Evolutionary conservation across 2,113 vertebrate genomes (phyloP).

Genomic region (Delphinus delphis): DNA sequence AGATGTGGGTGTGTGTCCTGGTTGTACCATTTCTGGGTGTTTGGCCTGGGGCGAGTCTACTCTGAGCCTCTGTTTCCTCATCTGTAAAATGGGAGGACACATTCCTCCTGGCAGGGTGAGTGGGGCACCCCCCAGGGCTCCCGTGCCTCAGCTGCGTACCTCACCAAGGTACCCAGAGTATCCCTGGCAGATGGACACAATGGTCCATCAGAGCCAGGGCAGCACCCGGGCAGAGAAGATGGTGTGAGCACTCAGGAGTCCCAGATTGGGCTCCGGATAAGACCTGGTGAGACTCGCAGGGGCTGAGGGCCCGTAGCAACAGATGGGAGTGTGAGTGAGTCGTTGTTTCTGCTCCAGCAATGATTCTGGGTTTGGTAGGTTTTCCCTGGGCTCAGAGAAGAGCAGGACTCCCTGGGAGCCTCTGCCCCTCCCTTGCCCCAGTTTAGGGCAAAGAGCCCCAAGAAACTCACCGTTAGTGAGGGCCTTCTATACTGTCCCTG

Average conservation of each 20-base stretch:
- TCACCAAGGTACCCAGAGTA: background rate
- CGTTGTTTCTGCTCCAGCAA: background rate
- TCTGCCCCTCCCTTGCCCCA: background rate
- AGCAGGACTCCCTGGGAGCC: background rate
- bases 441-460: background rate
- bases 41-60: background rate
- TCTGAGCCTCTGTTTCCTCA: background rate
- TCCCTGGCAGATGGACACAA: background rate
- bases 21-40: background rate
- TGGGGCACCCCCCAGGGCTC: background rate
- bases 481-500: background rate
- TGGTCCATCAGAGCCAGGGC: background rate
- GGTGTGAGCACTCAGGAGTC: background rate
- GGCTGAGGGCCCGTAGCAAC: rapidly evolving
- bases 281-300: background rate
- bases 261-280: too few relatives aligned
- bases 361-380: background rate
- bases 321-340: rapidly evolving
- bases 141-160: background rate
- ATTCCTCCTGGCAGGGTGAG: background rate
- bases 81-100: background rate
- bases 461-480: background rate
- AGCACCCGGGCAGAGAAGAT: background rate
- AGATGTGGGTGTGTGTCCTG: background rate
- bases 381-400: background rate